These are phyloP conservation scores for Hartigia nigra DNA, from an alignment of 2,888 invertebrate species.

Conservation along the genomic window DNA sequence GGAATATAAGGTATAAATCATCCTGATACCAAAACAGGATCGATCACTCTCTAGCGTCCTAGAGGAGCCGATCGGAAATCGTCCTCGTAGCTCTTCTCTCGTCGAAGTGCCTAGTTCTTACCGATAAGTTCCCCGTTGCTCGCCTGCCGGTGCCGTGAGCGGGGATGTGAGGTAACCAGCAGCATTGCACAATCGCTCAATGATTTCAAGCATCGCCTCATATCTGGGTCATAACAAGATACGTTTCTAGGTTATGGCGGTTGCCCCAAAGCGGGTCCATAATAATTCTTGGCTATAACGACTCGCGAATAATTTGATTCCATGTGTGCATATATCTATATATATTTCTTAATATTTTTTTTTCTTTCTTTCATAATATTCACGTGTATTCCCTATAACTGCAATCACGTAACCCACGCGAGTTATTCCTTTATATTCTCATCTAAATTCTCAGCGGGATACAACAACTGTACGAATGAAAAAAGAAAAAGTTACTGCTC, in stretches of 20 bases:
- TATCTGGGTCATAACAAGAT: constrained; percentile 66
- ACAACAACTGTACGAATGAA: neutral
- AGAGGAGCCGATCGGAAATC: neutral
- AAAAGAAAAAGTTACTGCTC: no score
- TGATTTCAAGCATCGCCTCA: constrained; percentile 67
- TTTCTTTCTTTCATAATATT: neutral
- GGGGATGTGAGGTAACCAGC: constrained; percentile 62
- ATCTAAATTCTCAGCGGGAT: neutral
- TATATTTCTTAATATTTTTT: neutral
- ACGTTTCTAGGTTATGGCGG: constrained; percentile 66
- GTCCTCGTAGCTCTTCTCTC: constrained; percentile 23
- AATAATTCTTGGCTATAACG: constrained; percentile 7
- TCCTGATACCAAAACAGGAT: neutral
- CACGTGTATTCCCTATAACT: neutral
- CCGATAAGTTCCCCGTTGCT: constrained; percentile 54
- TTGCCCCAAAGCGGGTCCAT: constrained; percentile 57
- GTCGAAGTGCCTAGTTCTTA: constrained; percentile 41
- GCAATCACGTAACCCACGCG: neutral
- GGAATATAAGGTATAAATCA: neutral
- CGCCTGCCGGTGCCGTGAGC: constrained; percentile 41
- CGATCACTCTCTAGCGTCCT: neutral
- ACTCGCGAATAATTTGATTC: neutral
- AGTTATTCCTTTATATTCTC: neutral
- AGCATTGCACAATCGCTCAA: constrained; percentile 66
- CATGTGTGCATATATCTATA: neutral